phyloP scores from a whole-genome alignment of 2,888 invertebrate genomes.

The Eurytoma californica region DNA sequence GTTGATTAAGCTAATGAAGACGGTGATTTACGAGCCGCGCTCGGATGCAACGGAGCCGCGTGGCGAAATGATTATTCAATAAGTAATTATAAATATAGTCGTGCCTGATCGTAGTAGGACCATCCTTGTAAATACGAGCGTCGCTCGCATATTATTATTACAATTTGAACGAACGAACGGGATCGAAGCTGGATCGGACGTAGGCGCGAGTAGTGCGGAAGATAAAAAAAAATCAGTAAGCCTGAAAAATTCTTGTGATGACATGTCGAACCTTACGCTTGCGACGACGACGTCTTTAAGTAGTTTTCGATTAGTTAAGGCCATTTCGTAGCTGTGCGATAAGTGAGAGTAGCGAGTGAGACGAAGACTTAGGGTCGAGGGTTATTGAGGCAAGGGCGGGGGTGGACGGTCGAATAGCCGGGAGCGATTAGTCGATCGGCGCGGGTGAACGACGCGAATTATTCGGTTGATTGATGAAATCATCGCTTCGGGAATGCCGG shows the following conservation, averaged over 20 bases:
- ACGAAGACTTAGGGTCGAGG: neutral
- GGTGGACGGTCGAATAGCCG: neutral
- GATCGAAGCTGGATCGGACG: neutral
- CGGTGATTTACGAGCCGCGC: constrained; percentile 2
- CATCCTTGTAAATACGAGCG: constrained; percentile 57
- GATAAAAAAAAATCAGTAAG: constrained; percentile 35
- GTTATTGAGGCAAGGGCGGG: neutral
- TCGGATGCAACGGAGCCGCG: constrained; percentile 20
- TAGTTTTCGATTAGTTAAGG: constrained; percentile 53
- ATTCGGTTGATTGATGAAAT: constrained; percentile 7
- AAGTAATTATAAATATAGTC: constrained; percentile 54
- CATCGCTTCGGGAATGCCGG: too few relatives aligned
- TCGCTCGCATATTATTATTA: constrained; percentile 46
- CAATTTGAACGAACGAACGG: constrained; percentile 5
- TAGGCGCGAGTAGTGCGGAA: neutral
- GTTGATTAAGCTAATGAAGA: neutral
- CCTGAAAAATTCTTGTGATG: constrained; percentile 56
- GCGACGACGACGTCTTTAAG: constrained; percentile 45
- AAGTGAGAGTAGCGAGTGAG: neutral
- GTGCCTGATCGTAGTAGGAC: constrained; percentile 58
- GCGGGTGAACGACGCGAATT: neutral
- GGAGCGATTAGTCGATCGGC: constrained; percentile 6
- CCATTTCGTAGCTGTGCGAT: constrained; percentile 39
- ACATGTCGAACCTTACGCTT: constrained; percentile 42
- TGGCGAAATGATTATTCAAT: constrained; percentile 41